These are phyloP conservation scores for Lemur catta DNA, from an alignment of 2,797 vertebrate genomes.

Conservation along the genomic window DNA sequence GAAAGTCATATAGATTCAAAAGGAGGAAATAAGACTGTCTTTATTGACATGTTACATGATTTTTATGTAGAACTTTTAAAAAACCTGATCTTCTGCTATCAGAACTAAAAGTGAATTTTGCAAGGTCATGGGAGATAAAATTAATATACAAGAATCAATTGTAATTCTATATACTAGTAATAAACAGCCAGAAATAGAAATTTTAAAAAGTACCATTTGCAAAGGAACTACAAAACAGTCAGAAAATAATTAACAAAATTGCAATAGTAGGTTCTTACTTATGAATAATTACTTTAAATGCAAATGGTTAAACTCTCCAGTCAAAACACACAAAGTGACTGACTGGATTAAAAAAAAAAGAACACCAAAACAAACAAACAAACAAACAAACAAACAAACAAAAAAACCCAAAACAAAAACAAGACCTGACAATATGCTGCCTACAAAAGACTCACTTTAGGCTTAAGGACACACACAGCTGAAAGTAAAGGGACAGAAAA, in stretches of 20 bases:
- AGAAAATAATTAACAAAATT: not conserved
- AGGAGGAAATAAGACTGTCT: not conserved
- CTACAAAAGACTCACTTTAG: not conserved
- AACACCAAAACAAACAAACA: too few species aligned
- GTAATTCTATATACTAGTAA: not conserved
- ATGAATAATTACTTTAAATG: not conserved
- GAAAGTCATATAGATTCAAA: not conserved
- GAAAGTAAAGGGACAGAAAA: not conserved
- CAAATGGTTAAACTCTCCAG: not conserved
- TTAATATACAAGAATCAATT: not conserved
- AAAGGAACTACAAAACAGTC: not conserved
- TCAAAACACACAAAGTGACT: not conserved
- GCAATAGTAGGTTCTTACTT: not conserved
- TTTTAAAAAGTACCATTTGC: not conserved
- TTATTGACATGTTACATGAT: not conserved
- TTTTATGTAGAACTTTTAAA: not conserved
- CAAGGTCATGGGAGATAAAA: not conserved
- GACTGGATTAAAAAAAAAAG: not conserved
- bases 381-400: too few species aligned
- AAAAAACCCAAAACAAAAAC: too few species aligned
- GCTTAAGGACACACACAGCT: not conserved
- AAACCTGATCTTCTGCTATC: not conserved
- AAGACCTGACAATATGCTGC: not conserved
- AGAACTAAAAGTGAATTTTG: not conserved
- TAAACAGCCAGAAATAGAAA: not conserved